These are phyloP conservation scores for Scaptomyza montana DNA, from an alignment of 1,140 invertebrate genomes.

Conservation along the genomic window DNA sequence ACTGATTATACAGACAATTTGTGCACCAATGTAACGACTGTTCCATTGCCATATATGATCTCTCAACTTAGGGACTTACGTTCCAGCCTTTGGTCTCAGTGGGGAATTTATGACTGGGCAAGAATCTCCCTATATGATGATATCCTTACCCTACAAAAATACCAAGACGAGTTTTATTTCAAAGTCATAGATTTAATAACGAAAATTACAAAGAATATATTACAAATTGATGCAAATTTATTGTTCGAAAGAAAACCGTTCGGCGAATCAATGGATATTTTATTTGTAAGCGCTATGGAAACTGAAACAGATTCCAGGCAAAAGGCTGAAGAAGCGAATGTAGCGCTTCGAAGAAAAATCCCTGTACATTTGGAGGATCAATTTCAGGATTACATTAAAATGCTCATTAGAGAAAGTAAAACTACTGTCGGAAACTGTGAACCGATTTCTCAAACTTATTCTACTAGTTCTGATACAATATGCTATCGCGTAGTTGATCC, in stretches of 20 bases:
- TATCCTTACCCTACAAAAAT: not conserved
- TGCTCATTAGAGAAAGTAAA: not conserved
- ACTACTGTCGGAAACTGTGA: not conserved
- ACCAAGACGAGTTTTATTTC: not conserved
- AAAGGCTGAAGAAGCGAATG: not conserved
- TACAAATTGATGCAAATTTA: not conserved
- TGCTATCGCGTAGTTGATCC: not conserved
- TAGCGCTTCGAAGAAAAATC: not conserved
- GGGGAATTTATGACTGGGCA: not conserved
- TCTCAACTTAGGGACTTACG: not conserved
- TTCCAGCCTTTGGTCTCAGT: not conserved
- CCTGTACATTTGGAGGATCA: not conserved
- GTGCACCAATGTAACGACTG: not conserved
- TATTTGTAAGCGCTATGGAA: not conserved
- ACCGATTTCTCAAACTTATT: not conserved
- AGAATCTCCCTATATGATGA: not conserved
- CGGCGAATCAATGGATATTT: not conserved
- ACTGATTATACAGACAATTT: not conserved
- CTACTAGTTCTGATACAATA: not conserved
- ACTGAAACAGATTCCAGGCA: not conserved
- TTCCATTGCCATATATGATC: not conserved
- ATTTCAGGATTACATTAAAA: not conserved
- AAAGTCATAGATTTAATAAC: not conserved
- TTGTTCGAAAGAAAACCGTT: not conserved
- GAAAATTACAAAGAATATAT: not conserved